Evolutionary conservation across 2,113 vertebrate species (phyloP).

Genomic region (Picathartes gymnocephalus): DNA sequence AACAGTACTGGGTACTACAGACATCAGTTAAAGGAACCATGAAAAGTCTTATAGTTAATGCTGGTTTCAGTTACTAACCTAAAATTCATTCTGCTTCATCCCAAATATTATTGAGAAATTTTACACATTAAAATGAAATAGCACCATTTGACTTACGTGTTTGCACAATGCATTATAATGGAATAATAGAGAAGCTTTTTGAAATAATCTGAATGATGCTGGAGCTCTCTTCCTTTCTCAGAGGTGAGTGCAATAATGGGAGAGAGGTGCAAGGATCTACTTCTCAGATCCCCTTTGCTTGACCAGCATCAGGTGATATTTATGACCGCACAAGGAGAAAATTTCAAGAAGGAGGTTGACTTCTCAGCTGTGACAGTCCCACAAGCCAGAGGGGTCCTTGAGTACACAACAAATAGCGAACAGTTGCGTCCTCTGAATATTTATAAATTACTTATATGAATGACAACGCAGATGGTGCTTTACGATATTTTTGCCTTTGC

Average conservation of each 20-base stretch:
- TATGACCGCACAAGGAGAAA: background rate
- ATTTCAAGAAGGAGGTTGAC: background rate
- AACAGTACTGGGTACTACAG: background rate
- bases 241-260: background rate
- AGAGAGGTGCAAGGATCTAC: background rate
- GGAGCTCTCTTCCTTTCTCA: background rate
- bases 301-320: background rate
- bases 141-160: background rate
- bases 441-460: background rate
- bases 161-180: background rate
- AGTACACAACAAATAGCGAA: background rate
- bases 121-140: background rate
- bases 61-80: slow-evolving; percentile 7
- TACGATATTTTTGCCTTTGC: background rate
- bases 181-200: background rate
- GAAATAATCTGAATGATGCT: background rate
- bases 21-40: background rate
- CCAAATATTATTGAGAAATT: background rate
- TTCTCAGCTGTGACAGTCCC: background rate
- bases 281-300: background rate
- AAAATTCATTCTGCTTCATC: background rate
- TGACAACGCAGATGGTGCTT: background rate
- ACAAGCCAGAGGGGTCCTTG: background rate
- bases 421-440: background rate
- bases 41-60: background rate